Evolutionary conservation across 2,888 invertebrate species (phyloP).

Genomic region (Pyrrhia umbra): DNA sequence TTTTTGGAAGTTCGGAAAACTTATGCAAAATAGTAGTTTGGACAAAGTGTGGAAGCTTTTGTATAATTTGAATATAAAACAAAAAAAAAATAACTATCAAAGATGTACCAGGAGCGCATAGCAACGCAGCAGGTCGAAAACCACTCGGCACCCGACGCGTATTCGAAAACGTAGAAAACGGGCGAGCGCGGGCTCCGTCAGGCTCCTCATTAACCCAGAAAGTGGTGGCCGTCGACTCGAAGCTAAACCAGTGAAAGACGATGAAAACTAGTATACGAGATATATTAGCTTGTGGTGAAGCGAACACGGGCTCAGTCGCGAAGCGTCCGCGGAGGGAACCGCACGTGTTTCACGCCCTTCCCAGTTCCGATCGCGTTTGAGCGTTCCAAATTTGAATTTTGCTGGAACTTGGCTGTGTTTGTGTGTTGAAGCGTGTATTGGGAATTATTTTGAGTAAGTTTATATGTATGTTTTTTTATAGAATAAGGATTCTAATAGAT

Average conservation of each 20-base stretch:
- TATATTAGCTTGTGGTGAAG: constrained; percentile 81
- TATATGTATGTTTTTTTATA: constrained; percentile 30
- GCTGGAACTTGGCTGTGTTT: constrained; percentile 68
- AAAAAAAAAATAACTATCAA: constrained; percentile 5
- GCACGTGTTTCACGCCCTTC: constrained; percentile 65
- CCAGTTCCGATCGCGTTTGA: constrained; percentile 61
- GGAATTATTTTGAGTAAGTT: constrained; percentile 77
- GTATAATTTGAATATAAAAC: background rate
- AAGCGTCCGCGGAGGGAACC: constrained; percentile 69
- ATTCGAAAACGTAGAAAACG: constrained; percentile 88
- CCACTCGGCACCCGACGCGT: constrained; percentile 74
- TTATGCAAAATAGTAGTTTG: too few species aligned
- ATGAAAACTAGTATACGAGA: constrained; percentile 87
- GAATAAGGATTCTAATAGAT: background rate
- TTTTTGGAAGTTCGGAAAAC: too few species aligned
- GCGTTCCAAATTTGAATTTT: constrained; percentile 65
- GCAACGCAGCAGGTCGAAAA: constrained; percentile 73
- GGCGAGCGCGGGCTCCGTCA: constrained; percentile 75
- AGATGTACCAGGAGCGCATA: constrained; percentile 79
- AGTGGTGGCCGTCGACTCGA: constrained; percentile 76
- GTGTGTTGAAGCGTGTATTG: constrained; percentile 72
- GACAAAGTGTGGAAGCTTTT: too few species aligned
- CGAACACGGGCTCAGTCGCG: constrained; percentile 73
- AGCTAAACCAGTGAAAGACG: constrained; percentile 87
- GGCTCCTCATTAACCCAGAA: constrained; percentile 89